Conservation (phyloP, 2,797 vertebrate genomes). For the Gorsachius magnificus region DNA sequence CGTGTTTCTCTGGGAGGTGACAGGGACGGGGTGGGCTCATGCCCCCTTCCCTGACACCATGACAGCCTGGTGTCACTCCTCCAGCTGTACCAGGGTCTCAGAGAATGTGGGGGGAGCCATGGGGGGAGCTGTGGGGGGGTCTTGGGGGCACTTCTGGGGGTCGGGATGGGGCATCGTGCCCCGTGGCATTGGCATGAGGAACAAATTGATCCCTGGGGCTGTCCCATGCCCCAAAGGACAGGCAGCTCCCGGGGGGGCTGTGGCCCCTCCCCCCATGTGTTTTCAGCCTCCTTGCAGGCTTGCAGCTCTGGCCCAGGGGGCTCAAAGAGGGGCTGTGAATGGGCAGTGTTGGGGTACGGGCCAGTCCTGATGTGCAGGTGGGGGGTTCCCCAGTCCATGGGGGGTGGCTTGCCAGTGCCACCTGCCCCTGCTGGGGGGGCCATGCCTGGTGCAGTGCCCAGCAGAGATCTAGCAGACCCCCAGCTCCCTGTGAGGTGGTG, state of each 20-base stretch:
- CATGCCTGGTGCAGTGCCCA: neutral
- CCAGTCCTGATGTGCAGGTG: neutral
- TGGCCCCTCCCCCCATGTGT: fast-evolving
- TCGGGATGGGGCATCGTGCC: neutral
- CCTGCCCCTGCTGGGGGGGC: neutral
- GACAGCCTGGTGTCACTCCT: neutral
- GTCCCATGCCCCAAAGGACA: neutral
- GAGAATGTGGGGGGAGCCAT: too few species aligned
- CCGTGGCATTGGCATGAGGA: fast-evolving
- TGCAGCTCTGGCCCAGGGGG: neutral
- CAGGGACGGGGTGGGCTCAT: neutral
- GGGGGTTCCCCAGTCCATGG: neutral
- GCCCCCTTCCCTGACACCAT: neutral
- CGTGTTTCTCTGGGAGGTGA: neutral
- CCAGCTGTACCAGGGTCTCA: neutral
- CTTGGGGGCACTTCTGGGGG: fast-evolving
- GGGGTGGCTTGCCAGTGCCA: neutral
- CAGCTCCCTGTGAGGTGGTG: neutral
- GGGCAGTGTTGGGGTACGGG: neutral
- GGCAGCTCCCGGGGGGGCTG: neutral
- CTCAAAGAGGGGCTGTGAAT: neutral
- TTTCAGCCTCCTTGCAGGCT: neutral
- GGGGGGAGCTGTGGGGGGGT: too few species aligned
- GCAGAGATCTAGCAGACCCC: neutral
- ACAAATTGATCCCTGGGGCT: neutral